These are phyloP conservation scores for Melanchra persicariae DNA, from an alignment of 2,888 invertebrate species.

Conservation along the genomic window DNA sequence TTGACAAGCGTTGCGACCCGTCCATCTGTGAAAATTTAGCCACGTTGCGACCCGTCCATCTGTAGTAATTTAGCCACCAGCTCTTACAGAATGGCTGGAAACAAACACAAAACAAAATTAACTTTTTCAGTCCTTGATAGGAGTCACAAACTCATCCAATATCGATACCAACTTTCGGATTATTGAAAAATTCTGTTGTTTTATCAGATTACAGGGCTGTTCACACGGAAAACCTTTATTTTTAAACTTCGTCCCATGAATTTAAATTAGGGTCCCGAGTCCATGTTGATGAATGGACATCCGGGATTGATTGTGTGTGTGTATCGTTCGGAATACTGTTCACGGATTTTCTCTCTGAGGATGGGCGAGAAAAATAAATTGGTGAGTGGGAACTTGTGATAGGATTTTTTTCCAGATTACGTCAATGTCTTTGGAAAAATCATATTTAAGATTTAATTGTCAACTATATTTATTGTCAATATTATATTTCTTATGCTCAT, in stretches of 20 bases:
- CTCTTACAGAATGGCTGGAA: no score
- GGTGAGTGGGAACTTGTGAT: neutral
- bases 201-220: constrained; percentile 39
- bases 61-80: no score
- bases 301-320: constrained; percentile 41
- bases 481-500: no score
- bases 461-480: no score
- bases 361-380: constrained; percentile 1
- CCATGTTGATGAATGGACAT: constrained; percentile 42
- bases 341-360: constrained; percentile 2
- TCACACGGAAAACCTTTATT: constrained; percentile 54
- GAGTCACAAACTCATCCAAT: constrained; percentile 17
- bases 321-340: constrained; percentile 14
- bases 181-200: constrained; percentile 57
- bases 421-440: no score
- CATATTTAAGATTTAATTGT: no score
- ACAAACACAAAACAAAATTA: no score
- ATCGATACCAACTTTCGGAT: constrained; percentile 38
- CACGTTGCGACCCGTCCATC: no score
- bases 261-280: constrained; percentile 56
- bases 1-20: no score
- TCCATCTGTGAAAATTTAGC: no score
- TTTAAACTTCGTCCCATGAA: constrained; percentile 59
- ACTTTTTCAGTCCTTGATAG: neutral
- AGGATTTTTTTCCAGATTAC: neutral